Percentiles rank a stretch among this genome's conserved stretches.
Conservation (phyloP, 2,888 invertebrate species). For the Syritta pipiens region DNA sequence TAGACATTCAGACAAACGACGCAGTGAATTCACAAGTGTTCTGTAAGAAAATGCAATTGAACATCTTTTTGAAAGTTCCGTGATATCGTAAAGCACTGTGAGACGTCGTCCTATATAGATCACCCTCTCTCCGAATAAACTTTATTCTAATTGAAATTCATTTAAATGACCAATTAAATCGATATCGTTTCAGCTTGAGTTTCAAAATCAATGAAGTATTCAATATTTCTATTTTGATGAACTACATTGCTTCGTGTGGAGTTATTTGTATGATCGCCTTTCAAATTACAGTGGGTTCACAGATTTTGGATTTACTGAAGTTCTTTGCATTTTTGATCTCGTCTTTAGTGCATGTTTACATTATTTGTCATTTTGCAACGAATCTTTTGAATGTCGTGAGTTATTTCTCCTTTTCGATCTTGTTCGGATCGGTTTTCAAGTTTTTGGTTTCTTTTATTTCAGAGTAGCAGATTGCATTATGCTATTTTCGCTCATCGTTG, state of each 20-base stretch:
- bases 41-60: no score
- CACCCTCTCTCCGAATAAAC: no score
- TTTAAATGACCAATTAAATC: neutral
- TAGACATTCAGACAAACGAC: no score
- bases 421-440: neutral
- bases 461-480: slow-evolving; percentile 69
- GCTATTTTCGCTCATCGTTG: slow-evolving; percentile 70
- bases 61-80: no score
- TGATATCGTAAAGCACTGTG: no score
- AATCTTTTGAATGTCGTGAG: slow-evolving; percentile 67
- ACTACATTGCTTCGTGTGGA: slow-evolving; percentile 65
- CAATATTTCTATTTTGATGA: slow-evolving; percentile 65
- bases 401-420: neutral
- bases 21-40: no score
- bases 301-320: slow-evolving; percentile 65
- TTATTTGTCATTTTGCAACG: slow-evolving; percentile 69
- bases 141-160: neutral
- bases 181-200: slow-evolving; percentile 39
- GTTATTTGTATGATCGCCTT: slow-evolving; percentile 70
- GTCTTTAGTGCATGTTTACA: slow-evolving; percentile 67
- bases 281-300: slow-evolving; percentile 68
- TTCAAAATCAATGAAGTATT: slow-evolving; percentile 65
- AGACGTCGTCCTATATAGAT: no score
- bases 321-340: slow-evolving; percentile 69
- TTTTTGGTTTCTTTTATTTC: slow-evolving; percentile 6